Evolutionary conservation across 2,797 vertebrate species (phyloP).

Genomic region (Mallotus villosus): DNA sequence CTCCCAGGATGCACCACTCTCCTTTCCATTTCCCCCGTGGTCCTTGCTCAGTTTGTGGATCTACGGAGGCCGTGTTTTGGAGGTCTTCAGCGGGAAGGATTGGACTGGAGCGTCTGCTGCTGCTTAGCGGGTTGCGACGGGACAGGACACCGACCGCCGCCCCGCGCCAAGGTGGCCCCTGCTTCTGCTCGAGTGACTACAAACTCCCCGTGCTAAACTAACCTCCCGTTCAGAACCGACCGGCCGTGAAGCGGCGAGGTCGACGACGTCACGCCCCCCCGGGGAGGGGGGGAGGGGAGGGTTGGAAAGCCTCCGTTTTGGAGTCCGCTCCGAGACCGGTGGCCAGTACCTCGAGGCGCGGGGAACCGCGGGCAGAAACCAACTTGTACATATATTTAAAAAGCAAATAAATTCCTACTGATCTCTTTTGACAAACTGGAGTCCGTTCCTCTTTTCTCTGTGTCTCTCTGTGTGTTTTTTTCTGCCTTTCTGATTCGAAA

Average conservation of each 20-base stretch:
- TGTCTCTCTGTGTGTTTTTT: slow-evolving; percentile 36
- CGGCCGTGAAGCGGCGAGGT: slow-evolving; percentile 27
- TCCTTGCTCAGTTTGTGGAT: slow-evolving; percentile 36
- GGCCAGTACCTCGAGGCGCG: slow-evolving; percentile 54
- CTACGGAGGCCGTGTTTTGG: slow-evolving; percentile 31
- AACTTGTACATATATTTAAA: slow-evolving; percentile 72
- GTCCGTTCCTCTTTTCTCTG: slow-evolving; percentile 39
- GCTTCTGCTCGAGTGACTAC: slow-evolving; percentile 27
- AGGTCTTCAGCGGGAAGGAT: slow-evolving; percentile 49
- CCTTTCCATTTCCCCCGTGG: slow-evolving; percentile 11
- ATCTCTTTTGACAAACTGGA: slow-evolving; percentile 74
- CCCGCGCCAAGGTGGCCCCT: slow-evolving; percentile 39
- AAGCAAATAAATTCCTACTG: slow-evolving; percentile 79
- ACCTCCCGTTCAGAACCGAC: slow-evolving; percentile 38
- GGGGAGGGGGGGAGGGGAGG: too few species aligned
- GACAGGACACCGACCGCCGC: slow-evolving; percentile 26
- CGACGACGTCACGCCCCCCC: slow-evolving; percentile 37
- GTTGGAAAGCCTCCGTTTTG: slow-evolving; percentile 47
- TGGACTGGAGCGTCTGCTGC: slow-evolving; percentile 57
- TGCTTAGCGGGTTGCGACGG: slow-evolving; percentile 35
- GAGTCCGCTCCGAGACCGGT: slow-evolving; percentile 45
- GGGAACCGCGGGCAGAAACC: slow-evolving; percentile 49
- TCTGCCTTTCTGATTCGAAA: slow-evolving; percentile 35
- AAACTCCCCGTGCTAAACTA: slow-evolving; percentile 36
- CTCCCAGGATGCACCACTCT: slow-evolving; percentile 21